Base-by-base conservation (phyloP, 2,797 vertebrate genomes). In the Alauda arvensis region DNA sequence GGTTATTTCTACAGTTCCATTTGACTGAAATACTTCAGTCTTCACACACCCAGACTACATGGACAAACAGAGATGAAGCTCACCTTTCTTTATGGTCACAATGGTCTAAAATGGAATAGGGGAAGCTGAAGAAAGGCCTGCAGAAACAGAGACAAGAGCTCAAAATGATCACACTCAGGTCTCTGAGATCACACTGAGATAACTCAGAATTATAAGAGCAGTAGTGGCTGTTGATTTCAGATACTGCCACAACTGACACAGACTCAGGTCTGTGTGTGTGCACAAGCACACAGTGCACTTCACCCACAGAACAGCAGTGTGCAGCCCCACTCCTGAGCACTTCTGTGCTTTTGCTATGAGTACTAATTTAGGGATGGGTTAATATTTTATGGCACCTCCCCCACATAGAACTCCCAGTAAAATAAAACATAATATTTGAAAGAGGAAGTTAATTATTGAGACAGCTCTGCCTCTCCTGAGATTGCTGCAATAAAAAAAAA, bases 341-440 rank as follows among this genome's bases (percentile, higher is more conserved):
- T 16, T 85, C 48, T 63, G 42, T 49, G 39, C 19, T 65, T 78
- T 80, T 69, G 33, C 48, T 75, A 56, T 43, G n/a, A 65, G 23
- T 28, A 29, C 6, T 16, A n/a, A 80, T 85, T 84, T 45, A 72
- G 57, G 57, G 39, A 52, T 48, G 12, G 9, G 21, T 76, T 67
- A 81, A 61, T 81, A 45, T 74, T 83, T 91, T 66, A 74, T 66
- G 42, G 28, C 29, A 40, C 21, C 10, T 46, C 20, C 5, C 3
- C 28, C 26, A 2, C 24, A 2, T 0, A 83, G 29, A 53, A 23
- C 14, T 71, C 74, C 14, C 12, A 55, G 31, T 71, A 60, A 88
- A 87, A 85, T 40, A 61, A 75, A 51, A n/a, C n/a, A 19, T 62
- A 85, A 59, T 48, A 18, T 87, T 80, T 85, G 34, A 86, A 42